A percentile compares a stretch with the other conserved stretches of the same genome.
These are phyloP conservation scores for Panurus biarmicus DNA, from an alignment of 2,113 vertebrate species.

Conservation along the genomic window DNA sequence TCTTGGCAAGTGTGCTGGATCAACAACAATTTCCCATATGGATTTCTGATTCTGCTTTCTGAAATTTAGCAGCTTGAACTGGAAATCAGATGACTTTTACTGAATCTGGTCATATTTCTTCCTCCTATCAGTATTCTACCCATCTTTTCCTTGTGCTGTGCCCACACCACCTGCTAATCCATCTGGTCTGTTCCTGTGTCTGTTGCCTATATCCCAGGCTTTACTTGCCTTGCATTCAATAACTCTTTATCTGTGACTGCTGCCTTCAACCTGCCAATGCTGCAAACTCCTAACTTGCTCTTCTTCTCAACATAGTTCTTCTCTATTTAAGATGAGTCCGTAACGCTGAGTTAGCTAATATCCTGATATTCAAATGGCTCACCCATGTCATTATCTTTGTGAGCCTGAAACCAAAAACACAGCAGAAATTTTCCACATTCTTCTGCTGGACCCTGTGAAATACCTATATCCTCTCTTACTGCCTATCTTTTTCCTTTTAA, in stretches of 20 bases:
- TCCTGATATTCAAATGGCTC: background rate
- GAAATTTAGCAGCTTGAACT: constrained; percentile 50
- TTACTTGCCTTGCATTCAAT: background rate
- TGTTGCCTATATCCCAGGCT: constrained; percentile 14
- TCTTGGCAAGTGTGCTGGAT: constrained; percentile 29
- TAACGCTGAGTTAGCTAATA: background rate
- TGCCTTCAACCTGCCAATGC: constrained; percentile 2
- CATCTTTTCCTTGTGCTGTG: constrained; percentile 49
- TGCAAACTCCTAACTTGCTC: background rate
- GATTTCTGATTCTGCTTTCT: constrained; percentile 47
- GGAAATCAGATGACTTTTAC: constrained; percentile 57
- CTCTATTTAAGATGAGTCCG: background rate
- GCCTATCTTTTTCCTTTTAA: background rate
- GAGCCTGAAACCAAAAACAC: background rate
- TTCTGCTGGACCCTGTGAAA: background rate
- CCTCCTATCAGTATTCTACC: constrained; percentile 53
- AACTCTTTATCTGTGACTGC: constrained; percentile 10
- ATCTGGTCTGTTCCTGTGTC: constrained; percentile 52
- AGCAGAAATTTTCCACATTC: background rate
- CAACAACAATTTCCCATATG: constrained; percentile 51
- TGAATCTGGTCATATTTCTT: constrained; percentile 58
- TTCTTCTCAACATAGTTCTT: background rate
- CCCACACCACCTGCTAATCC: constrained; percentile 64
- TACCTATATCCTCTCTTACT: background rate
- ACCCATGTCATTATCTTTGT: background rate